Evolutionary conservation across 37 sponge, comb jelly and placozoan genomes (phyloP).

Genomic region (Halisarca cf. caerulea): DNA sequence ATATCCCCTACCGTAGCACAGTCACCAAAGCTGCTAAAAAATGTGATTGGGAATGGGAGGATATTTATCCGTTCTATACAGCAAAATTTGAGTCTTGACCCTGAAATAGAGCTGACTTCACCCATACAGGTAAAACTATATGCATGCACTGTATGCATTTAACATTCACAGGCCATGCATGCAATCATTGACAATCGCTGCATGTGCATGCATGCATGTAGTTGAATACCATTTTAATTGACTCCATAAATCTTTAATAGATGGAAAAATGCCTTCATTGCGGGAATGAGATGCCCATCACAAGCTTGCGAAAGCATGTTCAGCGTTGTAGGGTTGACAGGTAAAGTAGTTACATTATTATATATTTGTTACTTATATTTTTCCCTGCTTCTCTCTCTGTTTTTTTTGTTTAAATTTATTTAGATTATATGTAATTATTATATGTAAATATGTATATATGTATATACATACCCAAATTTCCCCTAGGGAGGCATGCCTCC

Average conservation of each 20-base stretch:
- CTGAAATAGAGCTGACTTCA: background rate
- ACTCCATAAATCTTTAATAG: too few species aligned
- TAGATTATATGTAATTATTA: too few species aligned
- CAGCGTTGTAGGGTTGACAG: background rate
- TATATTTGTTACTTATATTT: too few species aligned
- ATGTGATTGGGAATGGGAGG: constrained; percentile 10
- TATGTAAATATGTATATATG: too few species aligned
- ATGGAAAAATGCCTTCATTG: background rate
- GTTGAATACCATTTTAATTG: background rate
- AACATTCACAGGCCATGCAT: background rate
- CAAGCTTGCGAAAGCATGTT: background rate
- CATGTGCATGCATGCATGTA: background rate
- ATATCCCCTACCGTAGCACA: background rate
- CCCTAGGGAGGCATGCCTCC: too few species aligned
- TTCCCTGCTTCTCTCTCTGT: too few species aligned
- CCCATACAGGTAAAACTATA: background rate
- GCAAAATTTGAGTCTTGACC: constrained; percentile 21
- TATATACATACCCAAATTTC: too few species aligned
- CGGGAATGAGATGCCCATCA: background rate
- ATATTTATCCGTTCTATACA: constrained; percentile 38
- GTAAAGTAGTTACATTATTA: too few species aligned
- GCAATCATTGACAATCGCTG: background rate
- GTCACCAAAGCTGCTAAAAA: background rate
- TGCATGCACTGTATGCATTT: too few species aligned
- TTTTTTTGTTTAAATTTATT: too few species aligned